A percentile compares a stretch with the other conserved stretches of the same genome.
Conservation (phyloP, 2,797 vertebrate genomes). For the Amblyraja radiata region DNA sequence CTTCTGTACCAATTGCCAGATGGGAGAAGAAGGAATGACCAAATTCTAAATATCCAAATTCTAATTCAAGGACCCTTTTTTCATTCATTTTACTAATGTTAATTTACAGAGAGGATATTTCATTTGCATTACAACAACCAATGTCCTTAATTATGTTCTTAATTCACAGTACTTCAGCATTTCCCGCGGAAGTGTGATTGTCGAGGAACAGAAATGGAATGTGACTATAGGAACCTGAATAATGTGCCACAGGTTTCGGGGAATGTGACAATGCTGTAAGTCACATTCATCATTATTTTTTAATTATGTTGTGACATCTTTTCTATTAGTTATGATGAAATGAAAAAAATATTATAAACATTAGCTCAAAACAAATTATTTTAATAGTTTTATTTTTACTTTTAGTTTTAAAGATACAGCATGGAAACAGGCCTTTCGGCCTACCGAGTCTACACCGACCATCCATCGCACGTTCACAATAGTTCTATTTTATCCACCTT, state of each 20-base stretch:
- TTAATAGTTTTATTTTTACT: too few relatives aligned
- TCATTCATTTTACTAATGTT: not conserved
- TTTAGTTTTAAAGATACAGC: too few relatives aligned
- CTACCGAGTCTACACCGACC: too few relatives aligned
- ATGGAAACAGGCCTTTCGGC: too few relatives aligned
- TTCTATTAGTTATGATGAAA: not conserved
- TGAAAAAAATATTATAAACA: not conserved
- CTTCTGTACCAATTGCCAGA: too few relatives aligned
- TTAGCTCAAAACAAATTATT: not conserved
- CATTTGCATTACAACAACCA: not conserved
- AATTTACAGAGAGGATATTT: not conserved
- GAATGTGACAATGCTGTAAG: conserved; percentile 65
- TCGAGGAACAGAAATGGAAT: conserved; percentile 59
- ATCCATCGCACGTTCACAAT: too few relatives aligned
- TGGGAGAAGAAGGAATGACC: too few relatives aligned
- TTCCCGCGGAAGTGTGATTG: conserved; percentile 61
- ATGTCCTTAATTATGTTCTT: conserved; percentile 38
- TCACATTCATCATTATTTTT: conserved; percentile 33
- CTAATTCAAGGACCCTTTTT: not conserved
- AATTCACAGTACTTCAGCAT: conserved; percentile 54
- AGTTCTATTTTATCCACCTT: too few relatives aligned
- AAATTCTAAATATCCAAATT: not conserved
- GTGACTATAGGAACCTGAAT: conserved; percentile 55
- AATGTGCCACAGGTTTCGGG: conserved; percentile 56
- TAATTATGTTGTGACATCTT: not conserved